Percentiles rank a stretch among this genome's conserved stretches.
These are phyloP conservation scores for Meteorus cinctellus DNA, from an alignment of 2,888 invertebrate genomes.

Conservation along the genomic window DNA sequence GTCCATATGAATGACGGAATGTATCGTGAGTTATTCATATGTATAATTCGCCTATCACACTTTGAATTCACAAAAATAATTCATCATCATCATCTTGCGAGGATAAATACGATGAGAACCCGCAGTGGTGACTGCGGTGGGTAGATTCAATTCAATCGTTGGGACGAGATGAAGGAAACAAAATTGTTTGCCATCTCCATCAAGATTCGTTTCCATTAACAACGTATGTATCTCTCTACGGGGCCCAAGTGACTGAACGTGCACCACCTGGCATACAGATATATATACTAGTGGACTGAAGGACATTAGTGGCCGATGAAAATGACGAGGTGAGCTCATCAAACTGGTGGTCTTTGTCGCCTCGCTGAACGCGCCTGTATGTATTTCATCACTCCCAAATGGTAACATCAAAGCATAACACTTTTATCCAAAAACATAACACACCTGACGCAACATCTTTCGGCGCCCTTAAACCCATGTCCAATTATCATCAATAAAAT, in stretches of 20 bases:
- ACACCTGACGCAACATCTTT: constrained; percentile 26
- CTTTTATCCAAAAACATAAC: constrained; percentile 27
- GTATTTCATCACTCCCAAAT: constrained; percentile 35
- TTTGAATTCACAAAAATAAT: not conserved
- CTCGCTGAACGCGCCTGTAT: constrained; percentile 32
- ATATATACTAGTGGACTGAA: not conserved
- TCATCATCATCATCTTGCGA: constrained; percentile 18
- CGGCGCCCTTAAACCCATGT: constrained; percentile 1
- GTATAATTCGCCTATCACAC: not conserved
- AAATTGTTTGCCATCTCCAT: constrained; percentile 65
- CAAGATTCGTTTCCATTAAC: constrained; percentile 73
- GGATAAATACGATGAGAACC: constrained; percentile 35
- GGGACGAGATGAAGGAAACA: constrained; percentile 61
- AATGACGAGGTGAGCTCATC: constrained; percentile 55
- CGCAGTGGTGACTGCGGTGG: not conserved
- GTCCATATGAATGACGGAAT: not conserved
- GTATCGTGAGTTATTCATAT: not conserved
- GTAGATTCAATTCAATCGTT: constrained; percentile 38
- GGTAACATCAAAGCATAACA: constrained; percentile 4
- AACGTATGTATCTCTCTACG: constrained; percentile 61
- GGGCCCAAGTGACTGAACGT: constrained; percentile 54
- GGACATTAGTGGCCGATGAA: constrained; percentile 61
- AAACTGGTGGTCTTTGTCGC: constrained; percentile 64
- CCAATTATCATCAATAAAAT: constrained; percentile 37
- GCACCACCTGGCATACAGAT: constrained; percentile 66